Base-by-base conservation (phyloP, 2,888 invertebrate species). In the Quadroppia sp. region DNA sequence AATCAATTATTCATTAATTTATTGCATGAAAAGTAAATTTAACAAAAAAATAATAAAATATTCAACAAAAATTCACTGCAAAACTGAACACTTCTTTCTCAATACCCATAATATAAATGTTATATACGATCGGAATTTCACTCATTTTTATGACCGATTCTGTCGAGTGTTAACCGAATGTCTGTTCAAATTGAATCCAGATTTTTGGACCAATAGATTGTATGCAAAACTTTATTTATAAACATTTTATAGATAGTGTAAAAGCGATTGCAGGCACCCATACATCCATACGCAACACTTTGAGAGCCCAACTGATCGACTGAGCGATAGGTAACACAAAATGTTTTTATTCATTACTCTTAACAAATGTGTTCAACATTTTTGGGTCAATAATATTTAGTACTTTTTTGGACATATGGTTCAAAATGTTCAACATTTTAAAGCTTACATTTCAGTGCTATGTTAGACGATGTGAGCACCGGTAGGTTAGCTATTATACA, bases 361-460 rank as follows among this genome's bases (percentile, higher is more conserved):
- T 48, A 20, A n/a, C 23, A 56, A 28, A 30, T 28, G 56, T 56
- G 25, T 28, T 56, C 13, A 20, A 28, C 28, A 13, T 23, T 56
- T 56, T 56, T 56, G 30, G 56, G 56, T 56, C 56, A 56, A 56
- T 56, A 56, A 56, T 56, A 56, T n/a, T 25, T 9, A 56, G 23
- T n/a, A 6, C 3, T 13, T 56, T 56, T 56, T 30, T 9, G 56
- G 28, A 53, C 53, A 53, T 53, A 53, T 53, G 53, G 53, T 53
- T 25, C 23, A 13, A 11, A 17, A 45, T 45, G 45, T 13, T 45
- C 13, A 9, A 23, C 20, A 2, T 23, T 53, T 53, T 23, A 28
- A 28, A 20, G 11, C 28, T 20, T 7, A 50, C 17, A 50, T 50
- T 50, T n/a, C 20, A 48, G 4, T 23, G 25, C 13, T 28, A 56